Conservation (phyloP, 2,888 invertebrate genomes). For the Ormyrus labotus region DNA sequence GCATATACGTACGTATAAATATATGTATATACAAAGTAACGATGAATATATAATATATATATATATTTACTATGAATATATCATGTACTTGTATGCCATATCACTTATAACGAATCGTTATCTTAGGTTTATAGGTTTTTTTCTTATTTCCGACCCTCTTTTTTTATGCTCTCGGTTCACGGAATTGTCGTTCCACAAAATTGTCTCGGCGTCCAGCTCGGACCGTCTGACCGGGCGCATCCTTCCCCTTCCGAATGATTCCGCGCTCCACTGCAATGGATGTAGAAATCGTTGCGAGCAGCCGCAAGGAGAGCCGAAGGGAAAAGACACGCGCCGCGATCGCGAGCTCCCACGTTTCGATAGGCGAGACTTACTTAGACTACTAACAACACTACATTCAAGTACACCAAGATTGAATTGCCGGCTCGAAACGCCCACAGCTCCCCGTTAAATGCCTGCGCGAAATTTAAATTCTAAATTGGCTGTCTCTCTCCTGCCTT, state of each 20-base stretch:
- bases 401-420: slow-evolving; percentile 54
- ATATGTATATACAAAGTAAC: slow-evolving; percentile 65
- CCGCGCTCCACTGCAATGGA: slow-evolving; percentile 1
- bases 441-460: slow-evolving; percentile 23
- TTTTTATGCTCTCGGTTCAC: slow-evolving; percentile 37
- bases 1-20: slow-evolving; percentile 68
- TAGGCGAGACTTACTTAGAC: slow-evolving; percentile 57
- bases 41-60: slow-evolving; percentile 63
- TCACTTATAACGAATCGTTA: slow-evolving; percentile 59
- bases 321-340: slow-evolving; percentile 22
- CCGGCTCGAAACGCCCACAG: slow-evolving; percentile 1
- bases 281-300: slow-evolving; percentile 30
- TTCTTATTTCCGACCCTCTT: slow-evolving; percentile 23
- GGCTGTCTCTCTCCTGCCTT: slow-evolving; percentile 9
- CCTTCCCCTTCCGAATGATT: background rate
- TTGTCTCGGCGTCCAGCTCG: slow-evolving; percentile 2
- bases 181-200: background rate
- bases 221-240: slow-evolving; percentile 10
- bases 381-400: slow-evolving; percentile 59
- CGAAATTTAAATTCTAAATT: slow-evolving; percentile 37
- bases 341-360: slow-evolving; percentile 31
- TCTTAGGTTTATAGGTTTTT: slow-evolving; percentile 55
- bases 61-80: slow-evolving; percentile 58
- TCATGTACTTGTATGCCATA: slow-evolving; percentile 58
- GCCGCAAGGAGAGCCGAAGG: background rate